phyloP scores from a whole-genome alignment of 2,888 invertebrate species.

The Cephus nigrinus region DNA sequence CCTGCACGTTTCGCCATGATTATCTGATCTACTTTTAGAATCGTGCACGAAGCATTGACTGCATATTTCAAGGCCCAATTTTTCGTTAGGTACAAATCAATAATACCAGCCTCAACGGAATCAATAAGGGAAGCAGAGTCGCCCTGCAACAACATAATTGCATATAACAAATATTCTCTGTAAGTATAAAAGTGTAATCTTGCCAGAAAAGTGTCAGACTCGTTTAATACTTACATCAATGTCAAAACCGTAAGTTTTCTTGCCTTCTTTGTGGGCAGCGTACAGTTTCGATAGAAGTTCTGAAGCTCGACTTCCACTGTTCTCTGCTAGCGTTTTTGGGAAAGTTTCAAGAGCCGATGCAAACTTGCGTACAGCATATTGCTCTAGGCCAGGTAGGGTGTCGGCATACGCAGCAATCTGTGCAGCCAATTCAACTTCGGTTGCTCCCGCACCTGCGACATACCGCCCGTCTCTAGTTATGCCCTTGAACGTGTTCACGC shows the following conservation, averaged over 20 bases:
- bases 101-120: conserved; percentile 80
- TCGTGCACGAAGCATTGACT: conserved; percentile 90
- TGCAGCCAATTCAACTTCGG: conserved; percentile 92
- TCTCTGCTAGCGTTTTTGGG: conserved; percentile 93
- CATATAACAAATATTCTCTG: background rate
- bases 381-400: conserved; percentile 93
- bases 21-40: conserved; percentile 95
- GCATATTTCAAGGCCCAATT: conserved; percentile 97
- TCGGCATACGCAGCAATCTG: conserved; percentile 89
- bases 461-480: conserved; percentile 82
- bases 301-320: conserved; percentile 90
- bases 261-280: conserved; percentile 91
- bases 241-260: conserved; percentile 86
- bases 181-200: background rate
- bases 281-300: conserved; percentile 90
- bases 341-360: conserved; percentile 89
- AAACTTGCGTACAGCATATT: conserved; percentile 96
- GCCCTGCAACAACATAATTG: conserved; percentile 56
- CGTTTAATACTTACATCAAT: conserved; percentile 74
- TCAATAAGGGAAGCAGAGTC: conserved; percentile 79
- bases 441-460: conserved; percentile 94
- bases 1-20: conserved; percentile 98
- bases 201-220: background rate
- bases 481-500: conserved; percentile 97
- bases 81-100: conserved; percentile 88